Percentiles rank a stretch among this genome's conserved stretches.
These are phyloP conservation scores for Aphodius sticticus DNA, from an alignment of 2,888 invertebrate genomes.

Conservation along the genomic window DNA sequence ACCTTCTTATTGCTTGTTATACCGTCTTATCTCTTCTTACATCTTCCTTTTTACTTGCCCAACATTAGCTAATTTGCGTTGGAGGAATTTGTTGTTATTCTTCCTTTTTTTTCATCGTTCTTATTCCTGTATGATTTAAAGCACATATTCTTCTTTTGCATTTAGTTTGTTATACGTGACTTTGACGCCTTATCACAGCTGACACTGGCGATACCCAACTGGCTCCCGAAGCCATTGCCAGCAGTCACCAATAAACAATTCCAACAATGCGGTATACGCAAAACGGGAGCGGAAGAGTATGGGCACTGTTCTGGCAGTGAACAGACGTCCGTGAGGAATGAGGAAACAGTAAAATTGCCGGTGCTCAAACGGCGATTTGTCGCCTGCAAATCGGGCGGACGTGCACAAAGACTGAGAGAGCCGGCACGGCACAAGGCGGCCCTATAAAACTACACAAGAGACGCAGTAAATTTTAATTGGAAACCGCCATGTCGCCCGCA, in stretches of 20 bases:
- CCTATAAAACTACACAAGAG: constrained; percentile 4
- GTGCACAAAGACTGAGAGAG: neutral
- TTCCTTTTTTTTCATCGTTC: too few species aligned
- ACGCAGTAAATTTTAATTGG: constrained; percentile 4
- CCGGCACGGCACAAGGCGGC: constrained; percentile 4
- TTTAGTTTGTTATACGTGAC: too few species aligned
- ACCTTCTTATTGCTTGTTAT: too few species aligned
- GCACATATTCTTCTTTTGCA: too few species aligned
- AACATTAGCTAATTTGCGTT: too few species aligned
- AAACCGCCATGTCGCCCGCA: constrained; percentile 4
- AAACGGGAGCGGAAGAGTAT: neutral
- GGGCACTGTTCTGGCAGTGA: neutral
- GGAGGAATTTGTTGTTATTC: too few species aligned
- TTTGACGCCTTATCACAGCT: neutral
- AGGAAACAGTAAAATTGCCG: neutral
- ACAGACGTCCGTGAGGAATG: neutral
- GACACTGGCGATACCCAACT: neutral
- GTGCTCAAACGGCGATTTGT: constrained; percentile 4
- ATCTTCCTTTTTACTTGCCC: too few species aligned
- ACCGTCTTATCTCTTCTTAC: too few species aligned
- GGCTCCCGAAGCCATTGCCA: neutral
- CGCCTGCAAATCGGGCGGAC: neutral
- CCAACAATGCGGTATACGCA: neutral
- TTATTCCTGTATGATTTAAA: too few species aligned
- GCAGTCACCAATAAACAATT: neutral